Conservation (phyloP, 53 echinoderm and acorn worm genomes). For the Holothuria scabra region DNA sequence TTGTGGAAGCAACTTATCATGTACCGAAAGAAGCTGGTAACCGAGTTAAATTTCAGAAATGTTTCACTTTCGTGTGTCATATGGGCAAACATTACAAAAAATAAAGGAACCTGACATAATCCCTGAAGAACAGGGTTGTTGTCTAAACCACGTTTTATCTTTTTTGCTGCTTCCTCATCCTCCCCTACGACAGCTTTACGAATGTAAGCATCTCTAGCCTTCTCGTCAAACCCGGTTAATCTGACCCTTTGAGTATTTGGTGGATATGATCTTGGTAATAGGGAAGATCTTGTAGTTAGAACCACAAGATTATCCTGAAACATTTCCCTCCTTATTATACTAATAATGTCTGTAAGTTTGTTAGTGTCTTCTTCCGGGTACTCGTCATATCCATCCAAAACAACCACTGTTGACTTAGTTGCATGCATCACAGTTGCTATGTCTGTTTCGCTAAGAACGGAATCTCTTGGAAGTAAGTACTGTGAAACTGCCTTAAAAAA, state of each 20-base stretch:
- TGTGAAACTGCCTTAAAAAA: not conserved
- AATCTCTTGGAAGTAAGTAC: conserved; percentile 11
- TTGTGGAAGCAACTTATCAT: not conserved
- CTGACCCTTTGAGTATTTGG: conserved; percentile 9
- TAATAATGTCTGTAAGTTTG: not conserved
- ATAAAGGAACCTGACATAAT: not conserved
- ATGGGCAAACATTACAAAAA: conserved; percentile 28
- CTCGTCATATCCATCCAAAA: conserved; percentile 34
- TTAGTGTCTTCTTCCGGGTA: not conserved
- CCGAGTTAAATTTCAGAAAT: conserved; percentile 4
- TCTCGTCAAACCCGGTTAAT: not conserved
- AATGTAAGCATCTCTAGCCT: not conserved
- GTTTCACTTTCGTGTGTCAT: conserved; percentile 6
- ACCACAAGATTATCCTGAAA: not conserved
- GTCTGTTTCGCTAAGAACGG: not conserved
- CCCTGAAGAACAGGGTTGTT: not conserved
- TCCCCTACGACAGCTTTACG: conserved; percentile 2
- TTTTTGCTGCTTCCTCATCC: not conserved
- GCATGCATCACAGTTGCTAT: conserved; percentile 5
- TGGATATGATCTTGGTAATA: not conserved
- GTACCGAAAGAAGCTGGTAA: conserved; percentile 14
- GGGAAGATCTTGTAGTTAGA: not conserved
- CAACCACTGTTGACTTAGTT: not conserved
- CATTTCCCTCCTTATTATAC: conserved; percentile 6
- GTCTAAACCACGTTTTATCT: not conserved